Percentiles rank a stretch among this genome's conserved stretches.
Conservation (phyloP, 1,140 invertebrate species). For the Megalonaias nervosa region DNA sequence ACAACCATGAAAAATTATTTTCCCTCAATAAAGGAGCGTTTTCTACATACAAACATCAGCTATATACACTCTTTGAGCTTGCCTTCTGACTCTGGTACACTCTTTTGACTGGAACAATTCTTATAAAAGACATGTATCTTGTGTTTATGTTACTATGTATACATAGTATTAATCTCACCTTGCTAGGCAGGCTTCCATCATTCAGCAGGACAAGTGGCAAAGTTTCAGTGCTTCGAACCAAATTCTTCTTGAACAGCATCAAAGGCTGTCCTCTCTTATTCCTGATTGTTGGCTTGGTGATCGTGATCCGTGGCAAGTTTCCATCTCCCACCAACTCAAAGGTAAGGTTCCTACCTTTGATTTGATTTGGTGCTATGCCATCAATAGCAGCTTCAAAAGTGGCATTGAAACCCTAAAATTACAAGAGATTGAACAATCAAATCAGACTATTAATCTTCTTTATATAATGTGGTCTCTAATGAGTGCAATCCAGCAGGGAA, state of each 20-base stretch:
- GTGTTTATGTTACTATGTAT: too few species aligned
- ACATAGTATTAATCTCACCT: conserved; percentile 44
- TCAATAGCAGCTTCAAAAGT: conserved; percentile 70
- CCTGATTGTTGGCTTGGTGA: conserved; percentile 65
- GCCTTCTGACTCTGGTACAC: too few species aligned
- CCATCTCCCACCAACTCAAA: conserved; percentile 72
- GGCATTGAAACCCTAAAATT: conserved; percentile 64
- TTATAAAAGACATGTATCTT: too few species aligned
- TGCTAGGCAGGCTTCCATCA: conserved; percentile 70
- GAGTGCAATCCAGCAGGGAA: too few species aligned
- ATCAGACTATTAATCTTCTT: conserved; percentile 1
- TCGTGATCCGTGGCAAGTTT: conserved; percentile 67
- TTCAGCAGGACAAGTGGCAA: conserved; percentile 67
- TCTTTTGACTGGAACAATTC: too few species aligned
- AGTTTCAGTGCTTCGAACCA: conserved; percentile 60
- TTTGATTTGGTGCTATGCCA: conserved; percentile 57
- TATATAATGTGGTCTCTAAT: neutral
- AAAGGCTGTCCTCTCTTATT: conserved; percentile 70
- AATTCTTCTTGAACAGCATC: conserved; percentile 66
- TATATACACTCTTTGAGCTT: too few species aligned
- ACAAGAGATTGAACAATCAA: conserved; percentile 1
- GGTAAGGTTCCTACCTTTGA: conserved; percentile 59
- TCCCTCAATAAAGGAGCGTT: too few species aligned
- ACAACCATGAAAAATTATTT: too few species aligned
- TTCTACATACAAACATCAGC: too few species aligned